phyloP scores from a whole-genome alignment of 1,140 invertebrate genomes.

The Bombus confusus region DNA sequence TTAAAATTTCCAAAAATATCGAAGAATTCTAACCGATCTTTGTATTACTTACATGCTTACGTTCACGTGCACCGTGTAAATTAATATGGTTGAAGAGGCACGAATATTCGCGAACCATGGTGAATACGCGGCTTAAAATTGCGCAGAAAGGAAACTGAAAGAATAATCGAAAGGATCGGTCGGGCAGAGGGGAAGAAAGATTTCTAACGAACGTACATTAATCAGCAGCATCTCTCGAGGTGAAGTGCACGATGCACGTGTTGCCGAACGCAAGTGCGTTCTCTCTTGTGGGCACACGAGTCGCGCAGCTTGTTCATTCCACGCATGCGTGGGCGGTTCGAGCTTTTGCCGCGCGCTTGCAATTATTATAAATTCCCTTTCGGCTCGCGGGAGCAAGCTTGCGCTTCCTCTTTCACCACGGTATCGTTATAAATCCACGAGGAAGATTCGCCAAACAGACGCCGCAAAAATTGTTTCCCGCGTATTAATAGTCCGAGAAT shows the following conservation, averaged over 20 bases:
- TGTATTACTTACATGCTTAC: background rate
- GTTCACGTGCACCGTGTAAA: background rate
- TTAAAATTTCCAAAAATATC: background rate
- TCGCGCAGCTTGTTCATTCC: background rate
- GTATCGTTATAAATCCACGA: conserved; percentile 49
- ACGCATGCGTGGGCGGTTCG: conserved; percentile 17
- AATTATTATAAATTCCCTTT: conserved; percentile 67
- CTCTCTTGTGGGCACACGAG: background rate
- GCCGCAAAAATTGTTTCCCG: conserved; percentile 46
- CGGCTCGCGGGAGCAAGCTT: background rate
- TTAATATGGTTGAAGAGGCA: too few relatives aligned
- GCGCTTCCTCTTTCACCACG: background rate
- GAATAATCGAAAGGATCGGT: conserved; percentile 56
- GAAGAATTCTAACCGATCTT: background rate
- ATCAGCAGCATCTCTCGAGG: conserved; percentile 64
- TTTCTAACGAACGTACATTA: conserved; percentile 72
- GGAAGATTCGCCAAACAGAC: conserved; percentile 33
- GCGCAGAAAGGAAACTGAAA: conserved; percentile 16
- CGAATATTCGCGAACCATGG: background rate
- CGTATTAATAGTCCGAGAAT: conserved; percentile 38
- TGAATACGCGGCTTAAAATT: conserved; percentile 15
- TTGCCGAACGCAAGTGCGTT: conserved; percentile 16
- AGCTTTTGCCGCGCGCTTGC: conserved; percentile 37
- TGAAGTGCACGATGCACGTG: conserved; percentile 64
- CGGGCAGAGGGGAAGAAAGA: conserved; percentile 32